These are phyloP conservation scores for Rhyzopertha dominica DNA, from an alignment of 1,140 invertebrate genomes.

Conservation along the genomic window DNA sequence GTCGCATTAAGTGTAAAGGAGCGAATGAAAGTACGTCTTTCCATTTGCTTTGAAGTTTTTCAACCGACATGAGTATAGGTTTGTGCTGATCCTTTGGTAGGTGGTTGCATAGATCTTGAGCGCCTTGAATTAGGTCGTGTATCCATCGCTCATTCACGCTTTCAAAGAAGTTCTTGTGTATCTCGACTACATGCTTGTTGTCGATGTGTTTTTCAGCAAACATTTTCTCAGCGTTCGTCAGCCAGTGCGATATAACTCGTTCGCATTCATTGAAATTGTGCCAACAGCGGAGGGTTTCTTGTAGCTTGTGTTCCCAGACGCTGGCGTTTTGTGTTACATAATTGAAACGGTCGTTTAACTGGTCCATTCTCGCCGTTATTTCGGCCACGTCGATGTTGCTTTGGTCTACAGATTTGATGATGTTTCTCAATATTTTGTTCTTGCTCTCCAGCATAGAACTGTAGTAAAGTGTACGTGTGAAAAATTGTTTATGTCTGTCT, in stretches of 20 bases:
- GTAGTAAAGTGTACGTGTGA: slow-evolving; percentile 83
- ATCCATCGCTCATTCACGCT: slow-evolving; percentile 78
- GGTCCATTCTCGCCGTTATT: slow-evolving; percentile 64
- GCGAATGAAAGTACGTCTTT: slow-evolving; percentile 70
- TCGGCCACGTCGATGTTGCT: slow-evolving; percentile 68
- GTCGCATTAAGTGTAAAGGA: slow-evolving; percentile 76
- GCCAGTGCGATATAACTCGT: slow-evolving; percentile 76
- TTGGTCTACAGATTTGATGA: slow-evolving; percentile 71
- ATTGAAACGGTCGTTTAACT: slow-evolving; percentile 78
- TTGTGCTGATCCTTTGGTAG: slow-evolving; percentile 62
- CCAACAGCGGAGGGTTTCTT: slow-evolving; percentile 77
- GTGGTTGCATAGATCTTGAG: slow-evolving; percentile 70
- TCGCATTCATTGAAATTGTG: slow-evolving; percentile 77
- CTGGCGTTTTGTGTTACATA: slow-evolving; percentile 67
- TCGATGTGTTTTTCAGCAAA: slow-evolving; percentile 77
- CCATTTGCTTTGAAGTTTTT: slow-evolving; percentile 70
- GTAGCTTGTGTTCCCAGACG: slow-evolving; percentile 72
- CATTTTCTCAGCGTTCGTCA: slow-evolving; percentile 75
- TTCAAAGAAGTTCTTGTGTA: slow-evolving; percentile 79
- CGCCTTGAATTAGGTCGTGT: slow-evolving; percentile 71
- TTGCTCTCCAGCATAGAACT: slow-evolving; percentile 91
- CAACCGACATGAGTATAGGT: slow-evolving; percentile 63
- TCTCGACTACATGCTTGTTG: slow-evolving; percentile 72
- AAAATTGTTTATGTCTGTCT: slow-evolving; percentile 81
- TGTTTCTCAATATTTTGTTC: slow-evolving; percentile 87